These are phyloP conservation scores for Scaptodrosophila latifasciaeformis DNA, from an alignment of 2,888 invertebrate species.

Conservation along the genomic window DNA sequence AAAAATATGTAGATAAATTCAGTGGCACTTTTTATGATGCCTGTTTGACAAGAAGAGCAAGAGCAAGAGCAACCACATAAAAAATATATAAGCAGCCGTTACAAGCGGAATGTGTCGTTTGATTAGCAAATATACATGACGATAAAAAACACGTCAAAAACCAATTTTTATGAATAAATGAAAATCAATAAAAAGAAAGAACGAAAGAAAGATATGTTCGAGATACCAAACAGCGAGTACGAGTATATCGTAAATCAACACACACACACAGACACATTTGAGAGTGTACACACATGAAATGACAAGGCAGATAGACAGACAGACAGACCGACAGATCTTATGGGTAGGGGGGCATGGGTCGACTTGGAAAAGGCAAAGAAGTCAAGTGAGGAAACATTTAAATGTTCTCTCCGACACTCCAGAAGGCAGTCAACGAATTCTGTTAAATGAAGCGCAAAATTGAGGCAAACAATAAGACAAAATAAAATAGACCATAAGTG, in stretches of 20 bases:
- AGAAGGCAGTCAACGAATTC: conserved; percentile 1
- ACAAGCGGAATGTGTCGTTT: conserved; percentile 36
- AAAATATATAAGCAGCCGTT: no score
- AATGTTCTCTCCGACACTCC: conserved; percentile 42
- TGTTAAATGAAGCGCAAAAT: conserved; percentile 61
- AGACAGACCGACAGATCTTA: background rate
- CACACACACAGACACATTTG: background rate
- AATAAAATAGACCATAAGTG: conserved; percentile 23
- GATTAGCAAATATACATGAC: conserved; percentile 41
- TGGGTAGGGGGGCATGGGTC: background rate
- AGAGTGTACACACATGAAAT: conserved; percentile 35
- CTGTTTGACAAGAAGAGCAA: conserved; percentile 30
- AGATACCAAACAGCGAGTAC: background rate
- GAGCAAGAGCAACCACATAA: no score
- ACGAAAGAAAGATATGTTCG: no score
- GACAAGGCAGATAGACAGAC: conserved; percentile 8
- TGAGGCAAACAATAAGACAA: conserved; percentile 42
- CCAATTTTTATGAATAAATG: conserved; percentile 62
- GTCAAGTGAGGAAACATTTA: conserved; percentile 37
- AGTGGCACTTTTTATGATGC: conserved; percentile 31
- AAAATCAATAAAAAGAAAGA: conserved; percentile 53
- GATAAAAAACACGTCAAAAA: conserved; percentile 59
- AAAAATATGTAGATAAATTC: conserved; percentile 7
- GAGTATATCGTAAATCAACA: background rate
- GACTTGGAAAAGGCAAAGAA: conserved; percentile 9